Conservation (phyloP, 1,140 invertebrate species). For the Drosophila kanapiae region DNA sequence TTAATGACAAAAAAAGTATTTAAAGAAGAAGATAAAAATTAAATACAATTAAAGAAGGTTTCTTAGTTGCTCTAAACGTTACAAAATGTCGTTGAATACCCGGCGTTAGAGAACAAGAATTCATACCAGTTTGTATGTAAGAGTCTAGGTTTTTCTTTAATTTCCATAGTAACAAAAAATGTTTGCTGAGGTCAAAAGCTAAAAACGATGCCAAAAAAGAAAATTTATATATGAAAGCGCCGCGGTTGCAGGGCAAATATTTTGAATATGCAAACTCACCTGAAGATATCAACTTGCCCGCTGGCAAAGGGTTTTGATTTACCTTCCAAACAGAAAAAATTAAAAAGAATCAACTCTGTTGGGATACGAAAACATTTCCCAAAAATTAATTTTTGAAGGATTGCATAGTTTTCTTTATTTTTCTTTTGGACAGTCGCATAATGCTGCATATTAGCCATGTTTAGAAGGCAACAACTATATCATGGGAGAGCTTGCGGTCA, state of each 20-base stretch:
- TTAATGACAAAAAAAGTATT: no score
- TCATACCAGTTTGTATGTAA: not conserved
- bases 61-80: not conserved
- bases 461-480: slow-evolving; percentile 36
- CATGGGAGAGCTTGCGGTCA: slow-evolving; percentile 66
- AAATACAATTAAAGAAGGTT: no score
- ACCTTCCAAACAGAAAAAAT: slow-evolving; percentile 1
- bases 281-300: slow-evolving; percentile 15
- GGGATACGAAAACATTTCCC: not conserved
- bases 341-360: not conserved
- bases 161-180: slow-evolving; percentile 13
- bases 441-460: slow-evolving; percentile 39
- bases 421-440: not conserved
- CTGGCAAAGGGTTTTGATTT: slow-evolving; percentile 28
- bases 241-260: slow-evolving; percentile 40
- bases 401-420: not conserved
- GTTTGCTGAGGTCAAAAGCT: slow-evolving; percentile 36
- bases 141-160: slow-evolving; percentile 6
- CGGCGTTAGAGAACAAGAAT: not conserved
- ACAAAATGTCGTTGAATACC: not conserved
- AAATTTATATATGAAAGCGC: slow-evolving; percentile 29
- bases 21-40: not conserved
- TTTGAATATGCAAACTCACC: slow-evolving; percentile 42
- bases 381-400: slow-evolving; percentile 6
- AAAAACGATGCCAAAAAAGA: slow-evolving; percentile 21